Evolutionary conservation across 2,113 vertebrate species (phyloP).

Genomic region (Microtus montanus): DNA sequence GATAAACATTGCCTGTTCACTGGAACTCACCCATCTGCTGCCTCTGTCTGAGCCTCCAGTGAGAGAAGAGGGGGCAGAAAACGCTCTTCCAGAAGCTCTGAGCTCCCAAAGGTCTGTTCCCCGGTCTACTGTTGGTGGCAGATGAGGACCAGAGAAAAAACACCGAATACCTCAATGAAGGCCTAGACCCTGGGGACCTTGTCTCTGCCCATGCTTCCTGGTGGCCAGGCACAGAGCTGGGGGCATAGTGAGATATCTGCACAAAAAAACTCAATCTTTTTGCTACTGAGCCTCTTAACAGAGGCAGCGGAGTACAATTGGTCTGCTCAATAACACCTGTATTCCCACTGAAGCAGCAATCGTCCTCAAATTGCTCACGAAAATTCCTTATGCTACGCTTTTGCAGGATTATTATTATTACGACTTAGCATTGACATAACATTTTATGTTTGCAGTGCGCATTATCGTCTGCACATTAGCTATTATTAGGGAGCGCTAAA

Average conservation of each 20-base stretch:
- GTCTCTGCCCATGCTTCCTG: neutral
- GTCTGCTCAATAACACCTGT: slow-evolving; percentile 51
- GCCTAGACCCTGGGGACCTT: neutral
- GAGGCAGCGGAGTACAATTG: neutral
- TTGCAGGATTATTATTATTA: slow-evolving; percentile 77
- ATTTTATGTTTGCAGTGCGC: slow-evolving; percentile 56
- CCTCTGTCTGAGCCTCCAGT: neutral
- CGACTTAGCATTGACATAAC: slow-evolving; percentile 73
- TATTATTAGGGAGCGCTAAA: slow-evolving; percentile 68
- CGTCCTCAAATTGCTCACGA: slow-evolving; percentile 59
- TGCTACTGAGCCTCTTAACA: rapidly evolving
- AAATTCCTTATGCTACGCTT: slow-evolving; percentile 67
- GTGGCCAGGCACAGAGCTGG: neutral
- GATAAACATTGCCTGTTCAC: rapidly evolving
- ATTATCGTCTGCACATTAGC: slow-evolving; percentile 59
- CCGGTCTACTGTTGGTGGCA: neutral
- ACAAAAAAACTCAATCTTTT: neutral
- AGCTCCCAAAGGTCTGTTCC: neutral
- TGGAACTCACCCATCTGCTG: neutral
- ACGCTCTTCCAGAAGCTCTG: neutral
- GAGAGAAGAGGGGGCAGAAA: neutral
- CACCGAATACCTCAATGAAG: neutral
- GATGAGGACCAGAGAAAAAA: neutral
- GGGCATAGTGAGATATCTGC: rapidly evolving
- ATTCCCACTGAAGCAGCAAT: slow-evolving; percentile 48